Evolutionary conservation across 2,888 invertebrate genomes (phyloP).

Genomic region (Cylindroiulus punctatus): DNA sequence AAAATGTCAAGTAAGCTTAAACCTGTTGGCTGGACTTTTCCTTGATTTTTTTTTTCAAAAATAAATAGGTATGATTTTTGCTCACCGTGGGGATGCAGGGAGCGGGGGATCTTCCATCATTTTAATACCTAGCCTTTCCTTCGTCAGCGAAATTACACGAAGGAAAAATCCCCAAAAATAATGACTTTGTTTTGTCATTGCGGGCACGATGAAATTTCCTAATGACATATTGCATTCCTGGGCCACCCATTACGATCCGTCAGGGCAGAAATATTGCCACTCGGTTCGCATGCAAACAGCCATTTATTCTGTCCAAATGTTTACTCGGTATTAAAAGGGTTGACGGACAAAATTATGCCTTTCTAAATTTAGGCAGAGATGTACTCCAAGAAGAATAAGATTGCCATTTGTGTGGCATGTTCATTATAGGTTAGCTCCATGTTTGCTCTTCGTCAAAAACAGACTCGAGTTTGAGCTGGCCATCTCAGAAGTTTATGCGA

Average conservation of each 20-base stretch:
- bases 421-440: background rate
- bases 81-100: background rate
- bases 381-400: background rate
- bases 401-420: background rate
- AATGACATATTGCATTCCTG: conserved; percentile 43
- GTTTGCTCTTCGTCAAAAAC: background rate
- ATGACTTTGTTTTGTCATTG: conserved; percentile 37
- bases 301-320: conserved; percentile 44
- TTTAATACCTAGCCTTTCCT: conserved; percentile 10
- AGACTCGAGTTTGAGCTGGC: background rate
- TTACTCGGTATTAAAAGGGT: conserved; percentile 33
- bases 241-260: conserved; percentile 35
- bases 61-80: too few relatives aligned
- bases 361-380: background rate
- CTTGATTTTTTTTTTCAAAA: too few relatives aligned
- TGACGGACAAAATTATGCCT: conserved; percentile 45
- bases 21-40: too few relatives aligned
- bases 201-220: conserved; percentile 6
- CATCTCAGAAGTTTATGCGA: too few relatives aligned
- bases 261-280: background rate
- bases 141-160: background rate
- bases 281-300: background rate
- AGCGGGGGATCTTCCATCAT: conserved; percentile 37
- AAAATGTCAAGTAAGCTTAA: too few relatives aligned
- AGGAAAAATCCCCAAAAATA: background rate